Conservation (phyloP, 2,113 vertebrate genomes). For the Urocitellus parryii region DNA sequence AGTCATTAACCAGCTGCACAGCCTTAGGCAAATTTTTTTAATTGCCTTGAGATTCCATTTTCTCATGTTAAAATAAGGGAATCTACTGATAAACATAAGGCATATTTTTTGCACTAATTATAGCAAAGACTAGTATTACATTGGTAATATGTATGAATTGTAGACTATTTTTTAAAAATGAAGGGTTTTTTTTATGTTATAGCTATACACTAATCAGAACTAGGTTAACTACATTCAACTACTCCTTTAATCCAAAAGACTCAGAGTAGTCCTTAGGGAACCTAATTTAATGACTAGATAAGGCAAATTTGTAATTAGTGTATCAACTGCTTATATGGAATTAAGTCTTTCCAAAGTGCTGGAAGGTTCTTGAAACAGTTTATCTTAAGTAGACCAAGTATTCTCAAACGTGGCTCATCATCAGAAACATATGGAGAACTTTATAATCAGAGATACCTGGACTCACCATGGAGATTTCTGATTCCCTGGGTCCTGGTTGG, state of each 20-base stretch:
- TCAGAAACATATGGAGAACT: constrained; percentile 31
- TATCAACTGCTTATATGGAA: constrained; percentile 75
- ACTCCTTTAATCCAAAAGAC: constrained; percentile 75
- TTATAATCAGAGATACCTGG: constrained; percentile 58
- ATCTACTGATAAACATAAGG: constrained; percentile 50
- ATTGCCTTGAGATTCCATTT: constrained; percentile 70
- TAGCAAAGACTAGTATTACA: constrained; percentile 64
- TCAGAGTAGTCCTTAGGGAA: constrained; percentile 74
- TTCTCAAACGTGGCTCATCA: constrained; percentile 33
- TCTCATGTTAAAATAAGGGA: constrained; percentile 52
- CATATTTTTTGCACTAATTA: constrained; percentile 46
- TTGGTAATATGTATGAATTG: constrained; percentile 51
- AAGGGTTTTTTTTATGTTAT: constrained; percentile 63
- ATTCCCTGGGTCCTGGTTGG: background rate
- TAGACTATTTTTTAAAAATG: constrained; percentile 47
- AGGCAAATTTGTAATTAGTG: constrained; percentile 78
- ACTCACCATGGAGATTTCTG: constrained; percentile 8
- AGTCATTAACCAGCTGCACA: constrained; percentile 13
- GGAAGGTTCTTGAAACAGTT: constrained; percentile 74
- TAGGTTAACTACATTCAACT: constrained; percentile 79
- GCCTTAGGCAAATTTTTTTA: constrained; percentile 20
- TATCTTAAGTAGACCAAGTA: constrained; percentile 75
- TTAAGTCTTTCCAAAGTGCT: constrained; percentile 78
- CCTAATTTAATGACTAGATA: constrained; percentile 80
- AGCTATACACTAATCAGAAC: constrained; percentile 72